A percentile compares a stretch with the other conserved stretches of the same genome.
phyloP scores from a whole-genome alignment of 2,888 invertebrate species.

The Monoplex corrugatus region DNA sequence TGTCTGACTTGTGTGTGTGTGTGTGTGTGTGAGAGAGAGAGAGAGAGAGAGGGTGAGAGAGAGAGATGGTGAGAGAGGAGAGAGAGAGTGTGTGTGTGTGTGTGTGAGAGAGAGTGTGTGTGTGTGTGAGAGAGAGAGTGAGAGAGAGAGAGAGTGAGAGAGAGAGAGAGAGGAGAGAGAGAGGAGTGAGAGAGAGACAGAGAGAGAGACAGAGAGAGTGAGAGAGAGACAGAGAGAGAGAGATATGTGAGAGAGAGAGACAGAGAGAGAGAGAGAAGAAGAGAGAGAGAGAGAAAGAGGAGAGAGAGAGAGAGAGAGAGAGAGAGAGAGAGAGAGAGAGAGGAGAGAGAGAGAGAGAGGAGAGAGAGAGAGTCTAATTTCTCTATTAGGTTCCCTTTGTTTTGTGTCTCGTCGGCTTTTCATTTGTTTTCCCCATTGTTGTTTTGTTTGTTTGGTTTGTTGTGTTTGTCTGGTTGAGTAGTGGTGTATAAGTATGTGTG shows the following conservation, averaged over 20 bases:
- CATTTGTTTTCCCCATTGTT: too few species aligned
- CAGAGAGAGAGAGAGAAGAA: background rate
- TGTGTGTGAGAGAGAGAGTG: background rate
- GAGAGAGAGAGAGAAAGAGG: constrained; percentile 3
- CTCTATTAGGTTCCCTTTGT: too few species aligned
- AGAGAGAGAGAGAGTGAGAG: background rate
- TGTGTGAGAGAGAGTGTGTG: background rate
- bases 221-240: background rate
- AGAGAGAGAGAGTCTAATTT: background rate
- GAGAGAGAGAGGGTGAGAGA: background rate
- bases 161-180: background rate
- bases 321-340: background rate
- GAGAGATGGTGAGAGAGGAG: background rate
- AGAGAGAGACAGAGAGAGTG: background rate
- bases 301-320: background rate
- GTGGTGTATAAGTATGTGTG: too few species aligned
- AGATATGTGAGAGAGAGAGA: constrained; percentile 27
- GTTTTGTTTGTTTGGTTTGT: too few species aligned
- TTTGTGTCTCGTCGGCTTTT: too few species aligned
- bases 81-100: background rate
- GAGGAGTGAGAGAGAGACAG: background rate
- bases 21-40: background rate
- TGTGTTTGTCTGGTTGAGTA: too few species aligned
- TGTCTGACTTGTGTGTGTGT: too few species aligned
- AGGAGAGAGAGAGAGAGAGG: background rate